Conservation (phyloP, 2,888 invertebrate species). For the Trichogramma evanescens region DNA sequence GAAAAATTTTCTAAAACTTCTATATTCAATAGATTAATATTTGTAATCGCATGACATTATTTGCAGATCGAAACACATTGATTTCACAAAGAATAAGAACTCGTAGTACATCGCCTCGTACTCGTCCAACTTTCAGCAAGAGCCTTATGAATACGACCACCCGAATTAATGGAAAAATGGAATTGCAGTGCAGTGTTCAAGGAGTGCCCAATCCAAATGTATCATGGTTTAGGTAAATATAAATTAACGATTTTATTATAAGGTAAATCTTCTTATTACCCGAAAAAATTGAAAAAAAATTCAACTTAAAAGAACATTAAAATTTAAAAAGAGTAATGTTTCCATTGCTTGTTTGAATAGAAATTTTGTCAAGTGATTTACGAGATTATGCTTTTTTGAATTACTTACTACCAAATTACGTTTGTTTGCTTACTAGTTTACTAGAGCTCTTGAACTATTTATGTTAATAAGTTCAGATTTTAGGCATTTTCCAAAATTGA, state of each 20-base stretch:
- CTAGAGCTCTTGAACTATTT: too few species aligned
- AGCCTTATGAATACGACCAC: conserved; percentile 54
- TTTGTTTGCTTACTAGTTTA: background rate
- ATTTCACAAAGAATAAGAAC: conserved; percentile 52
- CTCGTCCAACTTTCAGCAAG: conserved; percentile 48
- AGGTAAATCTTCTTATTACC: background rate
- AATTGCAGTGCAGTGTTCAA: conserved; percentile 55
- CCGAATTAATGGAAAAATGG: conserved; percentile 54
- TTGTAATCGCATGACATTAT: background rate
- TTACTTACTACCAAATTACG: background rate
- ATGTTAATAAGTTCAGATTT: too few species aligned
- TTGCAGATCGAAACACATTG: conserved; percentile 33
- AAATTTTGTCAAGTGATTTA: background rate
- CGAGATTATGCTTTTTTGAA: too few species aligned
- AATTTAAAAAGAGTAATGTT: too few species aligned
- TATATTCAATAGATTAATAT: background rate
- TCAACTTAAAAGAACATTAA: too few species aligned
- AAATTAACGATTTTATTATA: background rate
- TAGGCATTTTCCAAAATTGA: too few species aligned
- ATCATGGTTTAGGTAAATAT: conserved; percentile 52
- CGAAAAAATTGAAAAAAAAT: background rate
- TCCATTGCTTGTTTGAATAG: background rate
- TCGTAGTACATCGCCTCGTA: conserved; percentile 55
- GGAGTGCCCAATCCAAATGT: conserved; percentile 55
- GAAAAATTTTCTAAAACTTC: too few species aligned